A percentile compares a stretch with the other conserved stretches of the same genome.
Evolutionary conservation across 2,888 invertebrate species (phyloP).

Genomic region (Pammene fasciana): DNA sequence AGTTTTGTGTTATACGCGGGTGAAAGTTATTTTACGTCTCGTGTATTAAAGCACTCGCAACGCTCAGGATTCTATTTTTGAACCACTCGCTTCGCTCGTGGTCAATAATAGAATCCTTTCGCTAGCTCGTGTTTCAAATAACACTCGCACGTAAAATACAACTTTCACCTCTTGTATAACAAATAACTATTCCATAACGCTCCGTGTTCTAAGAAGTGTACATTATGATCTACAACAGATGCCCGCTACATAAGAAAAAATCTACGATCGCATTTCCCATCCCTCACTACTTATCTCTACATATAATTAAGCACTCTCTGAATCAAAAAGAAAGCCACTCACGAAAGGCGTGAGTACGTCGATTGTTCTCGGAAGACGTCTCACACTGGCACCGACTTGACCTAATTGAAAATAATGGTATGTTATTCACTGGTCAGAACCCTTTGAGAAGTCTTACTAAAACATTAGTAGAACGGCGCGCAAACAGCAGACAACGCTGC

Average conservation of each 20-base stretch:
- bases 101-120: no score
- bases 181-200: neutral
- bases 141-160: no score
- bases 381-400: conserved; percentile 75
- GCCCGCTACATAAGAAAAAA: conserved; percentile 61
- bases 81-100: no score
- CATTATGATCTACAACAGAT: conserved; percentile 62
- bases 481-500: conserved; percentile 42
- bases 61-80: no score
- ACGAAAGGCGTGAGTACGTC: conserved; percentile 73
- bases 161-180: no score
- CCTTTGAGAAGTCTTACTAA: conserved; percentile 68
- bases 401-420: conserved; percentile 82
- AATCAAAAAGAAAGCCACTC: conserved; percentile 78
- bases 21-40: no score
- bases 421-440: conserved; percentile 72
- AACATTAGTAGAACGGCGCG: conserved; percentile 60
- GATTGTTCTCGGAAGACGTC: conserved; percentile 78
- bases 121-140: no score
- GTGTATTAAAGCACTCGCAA: no score
- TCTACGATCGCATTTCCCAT: conserved; percentile 66
- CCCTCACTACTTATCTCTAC: conserved; percentile 62
- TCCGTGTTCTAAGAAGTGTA: conserved; percentile 32
- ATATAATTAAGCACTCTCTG: conserved; percentile 72
- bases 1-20: no score